Evolutionary conservation across 2,113 vertebrate species (phyloP).

Genomic region (Riparia riparia): DNA sequence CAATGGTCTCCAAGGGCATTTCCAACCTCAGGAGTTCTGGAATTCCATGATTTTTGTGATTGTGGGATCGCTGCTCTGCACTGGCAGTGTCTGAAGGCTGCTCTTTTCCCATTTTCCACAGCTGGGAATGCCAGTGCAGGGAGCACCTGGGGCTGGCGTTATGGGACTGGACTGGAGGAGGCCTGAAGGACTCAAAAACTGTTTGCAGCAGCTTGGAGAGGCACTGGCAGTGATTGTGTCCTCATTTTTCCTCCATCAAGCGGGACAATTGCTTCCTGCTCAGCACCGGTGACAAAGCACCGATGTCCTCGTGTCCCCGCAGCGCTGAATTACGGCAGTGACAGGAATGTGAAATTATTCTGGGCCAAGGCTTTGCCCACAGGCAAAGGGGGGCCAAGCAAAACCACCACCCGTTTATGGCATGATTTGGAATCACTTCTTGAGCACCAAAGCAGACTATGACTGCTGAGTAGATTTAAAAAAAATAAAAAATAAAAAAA

Average conservation of each 20-base stretch:
- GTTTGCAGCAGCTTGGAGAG: not conserved
- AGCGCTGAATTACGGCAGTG: not conserved
- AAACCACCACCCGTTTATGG: not conserved
- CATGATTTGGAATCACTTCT: not conserved
- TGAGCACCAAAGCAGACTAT: not conserved
- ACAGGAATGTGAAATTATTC: not conserved
- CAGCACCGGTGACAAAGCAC: not conserved
- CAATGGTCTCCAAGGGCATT: fast-evolving
- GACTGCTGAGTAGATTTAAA: no score
- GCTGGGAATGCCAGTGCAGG: not conserved
- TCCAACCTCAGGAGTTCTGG: not conserved
- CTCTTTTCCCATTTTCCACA: not conserved
- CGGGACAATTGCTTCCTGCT: not conserved
- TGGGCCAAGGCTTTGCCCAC: not conserved
- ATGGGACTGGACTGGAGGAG: not conserved
- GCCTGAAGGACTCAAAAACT: not conserved
- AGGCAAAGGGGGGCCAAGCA: not conserved
- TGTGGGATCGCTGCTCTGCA: not conserved
- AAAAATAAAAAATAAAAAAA: no score
- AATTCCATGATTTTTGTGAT: not conserved
- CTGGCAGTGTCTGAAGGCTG: not conserved
- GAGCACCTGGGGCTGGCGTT: not conserved
- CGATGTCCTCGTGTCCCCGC: not conserved
- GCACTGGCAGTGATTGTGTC: not conserved
- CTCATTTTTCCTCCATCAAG: not conserved